Base-by-base conservation (phyloP, 2,888 invertebrate species). In the Megaustenia siamemsis region DNA sequence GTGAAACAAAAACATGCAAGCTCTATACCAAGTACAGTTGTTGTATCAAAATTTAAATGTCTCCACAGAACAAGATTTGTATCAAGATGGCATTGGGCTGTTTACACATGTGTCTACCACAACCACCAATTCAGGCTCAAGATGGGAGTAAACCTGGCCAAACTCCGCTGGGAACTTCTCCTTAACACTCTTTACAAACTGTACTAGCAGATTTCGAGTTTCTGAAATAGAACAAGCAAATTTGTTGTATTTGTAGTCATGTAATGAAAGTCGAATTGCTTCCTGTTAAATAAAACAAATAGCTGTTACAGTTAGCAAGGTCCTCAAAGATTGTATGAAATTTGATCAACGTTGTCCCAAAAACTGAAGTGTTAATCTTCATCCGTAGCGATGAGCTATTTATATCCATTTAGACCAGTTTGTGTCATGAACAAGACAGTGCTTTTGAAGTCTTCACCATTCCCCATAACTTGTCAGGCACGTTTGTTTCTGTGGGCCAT, bases 111-210 rank as follows among this genome's bases (percentile, higher is more conserved):
- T 86, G 73, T 91, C 89, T 21, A 92, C 86, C 82, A 91, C 90
- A 53, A 84, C 56, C 10, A 86, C 87, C 12, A 88, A 85, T 10
- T 90, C 90, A 12, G 88, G 79, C 18, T 87, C 84, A 56, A 92
- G 66, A 32, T 83, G 86, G 45, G 86, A 83, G 56, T 86, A 87
- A 12, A 90, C 86, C 69, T 89, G 86, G 63, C 86, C 79, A 78
- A 90, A 90, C 45, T 90, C 90, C 12, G 88, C 87, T 1, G 89
- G 90, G 69, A 88, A 90, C 40, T 90, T 88, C 43, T 86, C 80
- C 24, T 90, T 87, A 0, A 91, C 89, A 77, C 88, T 90, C 84
- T 90, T 89, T 40, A 92, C 90, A 86, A 92, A 90, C 56, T 90
- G 88, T 15, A 91, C 89, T 53, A 92, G 80, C 28, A 90, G 60